Evolutionary conservation across 2,888 invertebrate species (phyloP), one percentile per base, ranked within the genome.

Genomic region (Embidobia sp.): DNA sequence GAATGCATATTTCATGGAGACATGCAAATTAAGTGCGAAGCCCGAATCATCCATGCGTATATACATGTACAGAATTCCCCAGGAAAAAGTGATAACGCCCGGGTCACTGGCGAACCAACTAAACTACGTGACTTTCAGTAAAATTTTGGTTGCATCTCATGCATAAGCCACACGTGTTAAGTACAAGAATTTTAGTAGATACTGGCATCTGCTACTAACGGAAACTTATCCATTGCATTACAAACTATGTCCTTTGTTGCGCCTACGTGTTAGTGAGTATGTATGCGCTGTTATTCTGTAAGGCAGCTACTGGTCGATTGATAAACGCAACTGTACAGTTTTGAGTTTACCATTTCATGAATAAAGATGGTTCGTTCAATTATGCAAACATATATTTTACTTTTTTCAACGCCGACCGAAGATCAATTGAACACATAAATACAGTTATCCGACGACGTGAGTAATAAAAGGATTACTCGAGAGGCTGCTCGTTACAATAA

Each of bases 1-100:
- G 81, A 82, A 83, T 82, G 81, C 82, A 84, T 84, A 84, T 84
- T 84, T 83, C 84, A 82, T 82, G 81, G 80, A 77, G 78, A 80
- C 79, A 83, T 84, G 82, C 79, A 84, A 84, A 84, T 84, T 80
- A 80, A 81, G 79, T 78, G 77, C 82, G 80, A 82, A 82, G 78
- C 66, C 18, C 66, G 66, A 63, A 72, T 72, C 37, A 76, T 33
- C 49, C 70, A 42, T 69, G 72, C 73, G 67, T 78, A 78, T 42
- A 40, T 74, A 61, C 74, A 79, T 72, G 75, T 75, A 70, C 46
- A 35, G 70, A 27, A 48, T 48, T 48, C 15, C 29, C 63, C 70
- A 66, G 67, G 69, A 79, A 79, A 77, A 78, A 78, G 40, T 42
- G 44, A 40, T 29, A 27, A 37, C 26, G 16, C 42, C 37, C 11